phyloP scores from a whole-genome alignment of 2,113 vertebrate genomes.

The Oenanthe melanoleuca region DNA sequence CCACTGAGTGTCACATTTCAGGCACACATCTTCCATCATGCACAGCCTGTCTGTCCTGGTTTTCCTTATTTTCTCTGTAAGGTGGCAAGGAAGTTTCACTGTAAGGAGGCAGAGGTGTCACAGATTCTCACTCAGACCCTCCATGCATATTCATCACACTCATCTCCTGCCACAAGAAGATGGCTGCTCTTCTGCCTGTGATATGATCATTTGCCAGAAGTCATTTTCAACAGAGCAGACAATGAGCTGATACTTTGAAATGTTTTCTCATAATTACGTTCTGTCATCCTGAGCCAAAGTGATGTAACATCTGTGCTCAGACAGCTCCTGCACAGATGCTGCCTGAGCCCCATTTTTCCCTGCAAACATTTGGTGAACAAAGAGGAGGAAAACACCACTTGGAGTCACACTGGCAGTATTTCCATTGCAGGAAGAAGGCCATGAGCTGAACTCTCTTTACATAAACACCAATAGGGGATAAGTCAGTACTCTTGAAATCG shows the following conservation, averaged over 20 bases:
- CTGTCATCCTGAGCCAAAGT: background rate
- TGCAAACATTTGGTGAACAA: background rate
- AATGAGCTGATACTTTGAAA: background rate
- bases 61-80: background rate
- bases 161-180: background rate
- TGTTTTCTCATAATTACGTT: conserved; percentile 4
- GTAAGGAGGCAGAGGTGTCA: background rate
- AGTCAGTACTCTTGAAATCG: conserved; percentile 12
- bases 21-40: background rate
- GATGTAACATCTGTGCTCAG: background rate
- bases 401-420: background rate
- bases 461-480: conserved; percentile 44
- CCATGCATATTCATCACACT: background rate
- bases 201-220: background rate
- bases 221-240: background rate
- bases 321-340: background rate
- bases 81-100: background rate
- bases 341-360: background rate
- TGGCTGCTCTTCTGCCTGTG: background rate
- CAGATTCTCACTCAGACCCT: background rate
- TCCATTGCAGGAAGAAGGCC: background rate
- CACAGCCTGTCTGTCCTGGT: background rate
- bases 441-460: background rate
- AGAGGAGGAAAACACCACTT: background rate
- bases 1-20: background rate